Percentiles rank a stretch among this genome's conserved stretches.
Evolutionary conservation across 1,140 invertebrate genomes (phyloP).

Genomic region (Venturia canescens): DNA sequence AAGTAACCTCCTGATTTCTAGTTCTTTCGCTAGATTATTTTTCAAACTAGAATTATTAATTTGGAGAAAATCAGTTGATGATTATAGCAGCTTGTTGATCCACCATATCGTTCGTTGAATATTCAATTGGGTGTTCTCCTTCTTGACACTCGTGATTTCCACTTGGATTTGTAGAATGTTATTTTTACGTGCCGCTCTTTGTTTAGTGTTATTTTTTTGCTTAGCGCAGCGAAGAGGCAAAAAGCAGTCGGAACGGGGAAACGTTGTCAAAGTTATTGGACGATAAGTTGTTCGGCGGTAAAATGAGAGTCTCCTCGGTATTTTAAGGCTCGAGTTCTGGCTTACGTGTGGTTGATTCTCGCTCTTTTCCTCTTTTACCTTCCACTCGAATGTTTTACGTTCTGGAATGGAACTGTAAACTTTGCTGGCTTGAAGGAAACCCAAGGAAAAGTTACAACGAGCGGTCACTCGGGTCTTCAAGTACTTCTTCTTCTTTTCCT

Average conservation of each 20-base stretch:
- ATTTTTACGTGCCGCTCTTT: neutral
- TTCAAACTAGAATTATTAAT: neutral
- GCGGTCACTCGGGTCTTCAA: constrained; percentile 30
- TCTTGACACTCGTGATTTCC: neutral
- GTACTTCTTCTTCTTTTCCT: constrained; percentile 11
- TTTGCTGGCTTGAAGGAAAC: constrained; percentile 10
- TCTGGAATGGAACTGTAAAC: constrained; percentile 31
- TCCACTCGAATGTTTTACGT: constrained; percentile 11
- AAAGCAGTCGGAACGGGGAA: neutral
- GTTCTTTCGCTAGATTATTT: neutral
- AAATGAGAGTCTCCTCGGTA: constrained; percentile 26
- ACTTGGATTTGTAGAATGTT: neutral
- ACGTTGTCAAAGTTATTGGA: constrained; percentile 1
- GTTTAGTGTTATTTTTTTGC: neutral
- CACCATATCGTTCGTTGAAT: neutral
- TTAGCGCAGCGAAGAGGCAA: neutral
- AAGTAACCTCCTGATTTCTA: neutral
- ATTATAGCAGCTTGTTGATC: neutral
- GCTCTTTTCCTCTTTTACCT: neutral
- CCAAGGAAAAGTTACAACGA: constrained; percentile 32
- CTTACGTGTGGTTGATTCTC: constrained; percentile 10
- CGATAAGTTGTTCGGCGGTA: neutral
- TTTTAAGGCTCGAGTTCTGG: constrained; percentile 31
- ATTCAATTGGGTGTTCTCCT: neutral
- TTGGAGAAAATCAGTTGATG: neutral